Conservation (phyloP, 2,888 invertebrate species). For the Drosophila sordidula region DNA sequence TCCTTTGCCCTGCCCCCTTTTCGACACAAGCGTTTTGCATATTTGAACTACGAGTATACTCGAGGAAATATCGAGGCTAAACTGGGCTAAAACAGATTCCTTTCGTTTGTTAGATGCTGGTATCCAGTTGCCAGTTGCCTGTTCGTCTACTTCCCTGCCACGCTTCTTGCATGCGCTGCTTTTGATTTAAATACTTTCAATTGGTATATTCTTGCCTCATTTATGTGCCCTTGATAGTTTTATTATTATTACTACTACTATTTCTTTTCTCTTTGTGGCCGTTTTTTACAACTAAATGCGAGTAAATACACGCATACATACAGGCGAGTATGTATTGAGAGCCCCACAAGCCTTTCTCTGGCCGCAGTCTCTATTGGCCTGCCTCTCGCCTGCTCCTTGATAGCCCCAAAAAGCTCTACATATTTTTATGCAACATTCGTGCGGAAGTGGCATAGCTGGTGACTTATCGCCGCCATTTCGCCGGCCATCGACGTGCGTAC, state of each 20-base stretch:
- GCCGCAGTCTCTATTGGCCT: conserved; percentile 6
- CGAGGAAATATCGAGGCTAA: conserved; percentile 45
- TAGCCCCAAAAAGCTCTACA: conserved; percentile 24
- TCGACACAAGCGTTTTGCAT: conserved; percentile 54
- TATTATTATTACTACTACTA: conserved; percentile 46
- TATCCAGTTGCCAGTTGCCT: conserved; percentile 1
- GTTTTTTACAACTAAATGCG: conserved; percentile 23
- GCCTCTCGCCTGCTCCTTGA: conserved; percentile 7
- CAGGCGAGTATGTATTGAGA: not conserved
- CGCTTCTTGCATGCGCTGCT: conserved; percentile 13
- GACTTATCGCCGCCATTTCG: conserved; percentile 78
- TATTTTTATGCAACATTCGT: conserved; percentile 66
- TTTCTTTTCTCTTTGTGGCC: conserved; percentile 5
- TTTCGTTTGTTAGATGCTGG: conserved; percentile 36
- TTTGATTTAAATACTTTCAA: conserved; percentile 73
- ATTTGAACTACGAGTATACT: conserved; percentile 33
- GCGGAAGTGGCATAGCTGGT: conserved; percentile 73
- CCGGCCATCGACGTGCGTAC: conserved; percentile 57
- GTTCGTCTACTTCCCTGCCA: not conserved
- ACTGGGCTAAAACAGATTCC: conserved; percentile 6
- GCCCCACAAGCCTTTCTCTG: conserved; percentile 1
- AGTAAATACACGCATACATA: conserved; percentile 15
- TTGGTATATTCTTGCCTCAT: conserved; percentile 49
- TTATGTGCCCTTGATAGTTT: conserved; percentile 49
- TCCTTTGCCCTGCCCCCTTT: conserved; percentile 61